Evolutionary conservation across 1,140 invertebrate genomes (phyloP).

Genomic region (Leptinotarsa texana): DNA sequence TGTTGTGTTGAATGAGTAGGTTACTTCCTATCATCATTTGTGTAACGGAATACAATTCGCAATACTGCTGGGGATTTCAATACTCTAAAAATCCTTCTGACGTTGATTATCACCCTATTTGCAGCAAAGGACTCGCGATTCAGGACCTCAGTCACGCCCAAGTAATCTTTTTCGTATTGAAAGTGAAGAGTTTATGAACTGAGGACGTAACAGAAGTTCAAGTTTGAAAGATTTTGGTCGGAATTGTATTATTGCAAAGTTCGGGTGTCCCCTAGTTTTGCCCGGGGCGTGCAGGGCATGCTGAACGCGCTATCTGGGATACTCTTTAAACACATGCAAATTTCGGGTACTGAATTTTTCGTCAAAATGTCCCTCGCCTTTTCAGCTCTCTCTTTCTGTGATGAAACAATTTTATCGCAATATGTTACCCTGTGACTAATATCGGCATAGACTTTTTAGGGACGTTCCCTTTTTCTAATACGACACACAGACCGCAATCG

Average conservation of each 20-base stretch:
- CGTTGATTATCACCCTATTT: not conserved
- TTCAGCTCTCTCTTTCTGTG: conserved; percentile 7
- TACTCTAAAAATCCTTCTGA: no score
- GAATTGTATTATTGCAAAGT: conserved; percentile 18
- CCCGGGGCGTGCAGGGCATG: conserved; percentile 9
- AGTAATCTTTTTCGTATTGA: conserved; percentile 6
- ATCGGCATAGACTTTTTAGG: conserved; percentile 28
- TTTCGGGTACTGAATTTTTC: conserved; percentile 10
- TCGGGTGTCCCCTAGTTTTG: not conserved
- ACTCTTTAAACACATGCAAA: conserved; percentile 15
- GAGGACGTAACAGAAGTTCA: conserved; percentile 4
- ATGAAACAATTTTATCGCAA: conserved; percentile 24
- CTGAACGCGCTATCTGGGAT: conserved; percentile 2
- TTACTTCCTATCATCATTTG: no score
- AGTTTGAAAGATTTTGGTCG: not conserved
- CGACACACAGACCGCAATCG: conserved; percentile 11
- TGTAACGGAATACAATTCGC: no score
- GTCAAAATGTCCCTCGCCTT: not conserved
- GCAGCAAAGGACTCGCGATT: not conserved
- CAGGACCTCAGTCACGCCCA: not conserved
- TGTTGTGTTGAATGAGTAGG: no score
- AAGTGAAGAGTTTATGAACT: not conserved
- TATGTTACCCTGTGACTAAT: conserved; percentile 30
- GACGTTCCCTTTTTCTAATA: conserved; percentile 17
- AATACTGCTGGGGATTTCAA: no score